Evolutionary conservation across 2,797 vertebrate genomes (phyloP).

Genomic region (Lacerta bilineata): DNA sequence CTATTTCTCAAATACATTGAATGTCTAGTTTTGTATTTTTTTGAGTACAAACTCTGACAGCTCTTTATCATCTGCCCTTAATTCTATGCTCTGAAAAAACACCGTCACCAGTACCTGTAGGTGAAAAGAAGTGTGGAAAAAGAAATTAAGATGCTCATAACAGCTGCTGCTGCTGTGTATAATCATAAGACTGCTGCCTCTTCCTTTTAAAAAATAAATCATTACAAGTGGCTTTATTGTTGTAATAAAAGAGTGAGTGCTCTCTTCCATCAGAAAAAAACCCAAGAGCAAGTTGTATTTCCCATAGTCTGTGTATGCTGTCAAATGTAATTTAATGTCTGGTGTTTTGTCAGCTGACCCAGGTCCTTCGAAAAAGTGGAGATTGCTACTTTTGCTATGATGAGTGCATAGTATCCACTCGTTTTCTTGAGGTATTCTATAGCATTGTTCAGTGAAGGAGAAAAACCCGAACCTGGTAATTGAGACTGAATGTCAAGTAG

Average conservation of each 20-base stretch:
- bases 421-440: slow-evolving; percentile 72
- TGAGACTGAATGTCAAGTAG: slow-evolving; percentile 79
- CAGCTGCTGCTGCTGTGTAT: slow-evolving; percentile 41
- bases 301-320: slow-evolving; percentile 80
- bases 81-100: slow-evolving; percentile 30
- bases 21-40: not conserved
- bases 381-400: slow-evolving; percentile 39
- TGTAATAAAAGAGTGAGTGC: slow-evolving; percentile 84
- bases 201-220: slow-evolving; percentile 74
- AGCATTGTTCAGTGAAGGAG: slow-evolving; percentile 67
- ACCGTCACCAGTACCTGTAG: slow-evolving; percentile 22
- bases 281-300: slow-evolving; percentile 74
- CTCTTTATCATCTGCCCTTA: slow-evolving; percentile 27
- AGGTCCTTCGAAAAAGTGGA: slow-evolving; percentile 63
- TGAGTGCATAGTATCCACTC: slow-evolving; percentile 66
- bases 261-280: slow-evolving; percentile 82
- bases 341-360: slow-evolving; percentile 64
- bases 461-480: slow-evolving; percentile 73
- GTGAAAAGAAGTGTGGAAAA: slow-evolving; percentile 44
- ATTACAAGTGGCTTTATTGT: slow-evolving; percentile 85
- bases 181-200: slow-evolving; percentile 66
- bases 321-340: slow-evolving; percentile 82
- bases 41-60: slow-evolving; percentile 33
- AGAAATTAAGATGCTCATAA: slow-evolving; percentile 49
- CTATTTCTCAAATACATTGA: slow-evolving; percentile 38